phyloP scores from a whole-genome alignment of 2,113 vertebrate genomes.

The Triplophysa rosa region DNA sequence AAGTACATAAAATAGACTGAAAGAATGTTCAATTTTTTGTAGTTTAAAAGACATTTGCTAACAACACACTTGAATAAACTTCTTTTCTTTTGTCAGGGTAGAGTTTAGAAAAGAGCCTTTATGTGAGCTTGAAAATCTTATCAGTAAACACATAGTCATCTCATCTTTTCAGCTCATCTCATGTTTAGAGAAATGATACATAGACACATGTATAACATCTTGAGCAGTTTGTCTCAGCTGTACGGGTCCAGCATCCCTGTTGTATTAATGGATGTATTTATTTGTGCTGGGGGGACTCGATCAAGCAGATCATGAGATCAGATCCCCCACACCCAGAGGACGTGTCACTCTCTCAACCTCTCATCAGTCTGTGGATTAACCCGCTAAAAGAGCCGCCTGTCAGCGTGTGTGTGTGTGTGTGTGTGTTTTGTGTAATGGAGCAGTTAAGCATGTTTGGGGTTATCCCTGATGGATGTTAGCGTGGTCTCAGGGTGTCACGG shows the following conservation, averaged over 20 bases:
- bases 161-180: background rate
- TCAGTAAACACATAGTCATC: too few relatives aligned
- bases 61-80: too few relatives aligned
- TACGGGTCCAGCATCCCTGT: background rate
- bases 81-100: too few relatives aligned
- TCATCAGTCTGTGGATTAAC: conserved; percentile 58
- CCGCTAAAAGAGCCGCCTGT: conserved; percentile 59
- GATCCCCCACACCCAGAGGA: conserved; percentile 11
- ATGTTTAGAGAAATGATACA: background rate
- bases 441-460: conserved; percentile 63
- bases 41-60: too few relatives aligned
- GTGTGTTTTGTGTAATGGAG: conserved; percentile 59
- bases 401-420: conserved; percentile 40
- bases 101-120: too few relatives aligned
- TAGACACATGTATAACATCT: background rate
- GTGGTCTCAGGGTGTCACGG: conserved; percentile 5
- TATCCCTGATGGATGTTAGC: conserved; percentile 39
- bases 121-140: too few relatives aligned
- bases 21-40: too few relatives aligned
- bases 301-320: conserved; percentile 38
- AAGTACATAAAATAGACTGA: too few relatives aligned
- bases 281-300: background rate
- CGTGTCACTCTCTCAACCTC: conserved; percentile 33
- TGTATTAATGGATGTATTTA: conserved; percentile 6
- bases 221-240: background rate